Conservation (phyloP, 2,113 vertebrate genomes). For the Pantherophis guttatus region DNA sequence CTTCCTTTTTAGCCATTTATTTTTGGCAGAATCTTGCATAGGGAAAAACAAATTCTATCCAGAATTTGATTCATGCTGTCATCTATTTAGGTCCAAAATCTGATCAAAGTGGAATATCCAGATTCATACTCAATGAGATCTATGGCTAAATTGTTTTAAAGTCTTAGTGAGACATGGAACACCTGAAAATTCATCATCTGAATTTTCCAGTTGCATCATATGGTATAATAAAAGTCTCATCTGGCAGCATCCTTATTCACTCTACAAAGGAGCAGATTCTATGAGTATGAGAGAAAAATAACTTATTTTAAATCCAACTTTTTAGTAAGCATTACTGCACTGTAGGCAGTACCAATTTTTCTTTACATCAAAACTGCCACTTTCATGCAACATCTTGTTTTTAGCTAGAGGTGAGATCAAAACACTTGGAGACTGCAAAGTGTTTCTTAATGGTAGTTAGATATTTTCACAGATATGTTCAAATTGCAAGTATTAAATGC, state of each 20-base stretch:
- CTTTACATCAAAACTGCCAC: not conserved
- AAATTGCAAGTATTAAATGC: not conserved
- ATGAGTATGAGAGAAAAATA: not conserved
- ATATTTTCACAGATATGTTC: not conserved
- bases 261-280: not conserved
- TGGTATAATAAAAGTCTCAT: not conserved
- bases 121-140: not conserved
- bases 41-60: not conserved
- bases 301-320: not conserved
- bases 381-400: slow-evolving; percentile 19
- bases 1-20: not conserved
- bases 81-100: not conserved
- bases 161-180: not conserved
- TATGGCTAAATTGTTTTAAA: not conserved
- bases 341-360: not conserved
- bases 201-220: not conserved
- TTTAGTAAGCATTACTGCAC: slow-evolving; percentile 1
- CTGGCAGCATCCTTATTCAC: not conserved
- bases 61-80: not conserved
- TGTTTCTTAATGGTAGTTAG: slow-evolving; percentile 20
- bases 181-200: not conserved
- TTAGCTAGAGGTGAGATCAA: slow-evolving; percentile 14
- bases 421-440: not conserved
- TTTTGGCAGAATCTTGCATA: not conserved
- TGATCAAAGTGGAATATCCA: not conserved